Conservation (phyloP, 1,140 invertebrate species). For the Drosophila erecta region DNA sequence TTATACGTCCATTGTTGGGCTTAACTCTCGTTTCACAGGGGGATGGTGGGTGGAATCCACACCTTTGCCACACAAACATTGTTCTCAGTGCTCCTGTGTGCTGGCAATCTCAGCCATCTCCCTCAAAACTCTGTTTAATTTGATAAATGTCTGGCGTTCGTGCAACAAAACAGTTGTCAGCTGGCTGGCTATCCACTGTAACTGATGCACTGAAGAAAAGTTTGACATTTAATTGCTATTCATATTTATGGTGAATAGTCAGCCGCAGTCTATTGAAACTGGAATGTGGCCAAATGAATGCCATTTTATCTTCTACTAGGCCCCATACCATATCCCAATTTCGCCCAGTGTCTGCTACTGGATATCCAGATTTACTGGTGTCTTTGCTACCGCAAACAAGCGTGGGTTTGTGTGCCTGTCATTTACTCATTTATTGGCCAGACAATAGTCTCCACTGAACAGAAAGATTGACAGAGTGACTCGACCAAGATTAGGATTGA, state of each 20-base stretch:
- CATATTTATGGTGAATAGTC: too few species aligned
- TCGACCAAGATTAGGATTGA: constrained; percentile 61
- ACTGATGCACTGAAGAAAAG: constrained; percentile 1
- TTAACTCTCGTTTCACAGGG: constrained; percentile 11
- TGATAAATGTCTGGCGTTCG: constrained; percentile 74
- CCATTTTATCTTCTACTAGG: background rate
- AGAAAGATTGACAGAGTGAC: constrained; percentile 41
- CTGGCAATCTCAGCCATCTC: constrained; percentile 56
- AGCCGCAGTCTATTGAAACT: too few species aligned
- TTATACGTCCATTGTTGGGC: constrained; percentile 61
- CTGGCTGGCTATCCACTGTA: constrained; percentile 20
- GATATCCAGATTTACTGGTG: constrained; percentile 6
- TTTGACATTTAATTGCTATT: too few species aligned
- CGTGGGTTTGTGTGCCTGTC: constrained; percentile 19
- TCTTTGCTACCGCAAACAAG: constrained; percentile 6
- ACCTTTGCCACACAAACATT: constrained; percentile 34
- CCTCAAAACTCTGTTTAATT: constrained; percentile 70
- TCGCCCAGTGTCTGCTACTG: background rate
- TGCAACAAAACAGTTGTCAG: constrained; percentile 79
- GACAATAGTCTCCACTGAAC: constrained; percentile 43
- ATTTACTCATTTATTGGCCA: constrained; percentile 70
- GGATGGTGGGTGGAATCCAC: constrained; percentile 9
- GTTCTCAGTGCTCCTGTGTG: constrained; percentile 9
- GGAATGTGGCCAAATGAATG: too few species aligned
- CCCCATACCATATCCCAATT: background rate